A percentile compares a stretch with the other conserved stretches of the same genome.
Evolutionary conservation across 2,888 invertebrate species (phyloP).

Genomic region (Limnephilus rhombicus): DNA sequence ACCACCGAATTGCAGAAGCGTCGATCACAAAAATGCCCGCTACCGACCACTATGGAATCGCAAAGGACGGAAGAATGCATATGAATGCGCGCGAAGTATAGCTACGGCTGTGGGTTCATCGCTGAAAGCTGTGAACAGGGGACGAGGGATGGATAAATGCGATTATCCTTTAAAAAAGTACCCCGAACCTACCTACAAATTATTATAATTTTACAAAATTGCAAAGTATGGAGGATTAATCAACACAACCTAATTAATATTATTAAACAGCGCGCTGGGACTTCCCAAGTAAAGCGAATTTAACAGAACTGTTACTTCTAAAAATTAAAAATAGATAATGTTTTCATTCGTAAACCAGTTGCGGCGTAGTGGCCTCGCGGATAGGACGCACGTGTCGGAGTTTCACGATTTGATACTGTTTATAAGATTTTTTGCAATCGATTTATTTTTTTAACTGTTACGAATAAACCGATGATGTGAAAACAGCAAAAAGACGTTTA

Average conservation of each 20-base stretch:
- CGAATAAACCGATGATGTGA: no score
- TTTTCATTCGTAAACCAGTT: background rate
- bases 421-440: background rate
- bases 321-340: background rate
- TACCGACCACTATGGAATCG: conserved; percentile 78
- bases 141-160: conserved; percentile 8
- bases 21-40: conserved; percentile 78
- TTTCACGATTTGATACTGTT: background rate
- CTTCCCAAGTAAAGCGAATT: background rate
- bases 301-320: background rate
- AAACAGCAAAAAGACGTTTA: no score
- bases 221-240: background rate
- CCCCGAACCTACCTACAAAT: background rate
- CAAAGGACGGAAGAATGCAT: conserved; percentile 73
- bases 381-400: background rate
- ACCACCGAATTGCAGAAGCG: conserved; percentile 68
- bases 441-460: background rate
- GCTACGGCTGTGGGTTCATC: conserved; percentile 60
- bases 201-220: background rate
- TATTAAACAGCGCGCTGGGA: background rate
- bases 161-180: conserved; percentile 38
- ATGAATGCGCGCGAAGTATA: conserved; percentile 64
- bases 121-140: conserved; percentile 30
- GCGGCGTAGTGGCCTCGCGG: background rate
- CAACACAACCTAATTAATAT: background rate